A percentile compares a stretch with the other conserved stretches of the same genome.
These are phyloP conservation scores for Cottoperca gobio DNA, from an alignment of 2,797 vertebrate genomes.

Conservation along the genomic window DNA sequence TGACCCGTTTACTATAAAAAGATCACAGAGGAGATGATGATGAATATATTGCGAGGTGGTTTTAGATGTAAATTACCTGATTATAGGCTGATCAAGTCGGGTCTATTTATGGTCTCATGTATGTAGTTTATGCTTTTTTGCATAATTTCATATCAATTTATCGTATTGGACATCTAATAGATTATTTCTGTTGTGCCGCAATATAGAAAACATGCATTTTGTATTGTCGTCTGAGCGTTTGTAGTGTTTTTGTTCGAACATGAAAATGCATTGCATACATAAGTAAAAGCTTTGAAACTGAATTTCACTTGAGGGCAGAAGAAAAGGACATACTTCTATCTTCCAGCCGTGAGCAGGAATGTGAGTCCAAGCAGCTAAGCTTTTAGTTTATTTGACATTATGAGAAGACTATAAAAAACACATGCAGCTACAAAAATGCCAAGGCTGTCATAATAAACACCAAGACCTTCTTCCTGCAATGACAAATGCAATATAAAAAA, in stretches of 20 bases:
- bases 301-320: neutral
- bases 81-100: neutral
- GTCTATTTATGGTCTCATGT: neutral
- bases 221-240: neutral
- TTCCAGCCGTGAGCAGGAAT: neutral
- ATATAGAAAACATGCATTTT: neutral
- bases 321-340: neutral
- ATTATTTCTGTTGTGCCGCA: neutral
- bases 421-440: neutral
- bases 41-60: neutral
- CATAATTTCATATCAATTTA: neutral
- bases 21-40: slow-evolving; percentile 22
- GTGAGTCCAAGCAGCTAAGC: neutral
- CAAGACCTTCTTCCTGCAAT: neutral
- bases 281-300: neutral
- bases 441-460: neutral
- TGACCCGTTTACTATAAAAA: slow-evolving; percentile 39
- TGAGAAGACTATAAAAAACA: neutral
- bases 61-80: slow-evolving; percentile 23
- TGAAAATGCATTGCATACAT: neutral
- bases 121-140: neutral
- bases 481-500: too few species aligned
- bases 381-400: neutral
- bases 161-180: neutral
- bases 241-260: neutral